Conservation (phyloP, 2,888 invertebrate species). For the Trilocha varians region DNA sequence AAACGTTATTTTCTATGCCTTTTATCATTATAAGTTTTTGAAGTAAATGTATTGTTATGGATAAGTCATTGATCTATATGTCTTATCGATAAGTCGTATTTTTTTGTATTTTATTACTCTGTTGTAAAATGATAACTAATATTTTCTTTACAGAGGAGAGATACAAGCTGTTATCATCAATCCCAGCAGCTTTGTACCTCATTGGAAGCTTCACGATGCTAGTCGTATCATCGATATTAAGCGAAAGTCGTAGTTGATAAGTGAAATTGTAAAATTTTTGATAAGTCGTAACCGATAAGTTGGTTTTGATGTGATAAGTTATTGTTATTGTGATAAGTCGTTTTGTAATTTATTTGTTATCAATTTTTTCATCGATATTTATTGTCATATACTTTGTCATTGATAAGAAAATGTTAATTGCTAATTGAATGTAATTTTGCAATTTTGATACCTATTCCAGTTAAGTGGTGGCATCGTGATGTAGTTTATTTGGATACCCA, state of each 20-base stretch:
- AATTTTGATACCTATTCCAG: no score
- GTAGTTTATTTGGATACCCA: no score
- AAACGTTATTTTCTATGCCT: no score
- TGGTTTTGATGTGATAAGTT: neutral
- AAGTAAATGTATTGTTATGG: neutral
- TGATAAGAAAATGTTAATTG: neutral
- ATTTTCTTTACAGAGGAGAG: constrained; percentile 80
- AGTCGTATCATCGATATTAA: constrained; percentile 56
- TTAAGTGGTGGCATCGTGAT: no score
- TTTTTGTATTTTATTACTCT: neutral
- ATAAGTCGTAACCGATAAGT: neutral
- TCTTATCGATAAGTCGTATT: no score
- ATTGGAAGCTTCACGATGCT: constrained; percentile 81
- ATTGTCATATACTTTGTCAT: neutral
- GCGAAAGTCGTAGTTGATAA: constrained; percentile 45
- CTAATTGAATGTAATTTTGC: no score
- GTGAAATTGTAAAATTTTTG: constrained; percentile 13
- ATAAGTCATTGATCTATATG: neutral
- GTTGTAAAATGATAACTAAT: constrained; percentile 10
- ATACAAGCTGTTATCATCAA: constrained; percentile 83
- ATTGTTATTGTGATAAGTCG: neutral
- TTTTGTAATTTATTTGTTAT: neutral
- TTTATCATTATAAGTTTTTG: neutral
- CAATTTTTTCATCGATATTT: neutral
- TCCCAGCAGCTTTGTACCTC: constrained; percentile 83